Conservation (phyloP, 1,140 invertebrate species). For the Conopomorpha cramerella region DNA sequence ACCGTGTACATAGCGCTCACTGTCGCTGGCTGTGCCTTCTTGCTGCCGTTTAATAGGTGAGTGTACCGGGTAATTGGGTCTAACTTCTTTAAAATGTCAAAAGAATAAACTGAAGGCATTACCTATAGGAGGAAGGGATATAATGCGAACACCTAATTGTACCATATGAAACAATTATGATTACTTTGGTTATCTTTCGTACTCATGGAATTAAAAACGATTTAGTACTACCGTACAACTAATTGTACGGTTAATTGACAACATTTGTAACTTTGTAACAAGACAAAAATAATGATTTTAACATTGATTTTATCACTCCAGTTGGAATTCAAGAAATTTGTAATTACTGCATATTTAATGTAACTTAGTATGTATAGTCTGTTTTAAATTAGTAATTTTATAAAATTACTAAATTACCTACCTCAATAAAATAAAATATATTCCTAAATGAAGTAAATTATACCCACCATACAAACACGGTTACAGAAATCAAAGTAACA, state of each 20-base stretch:
- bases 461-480: no score
- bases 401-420: background rate
- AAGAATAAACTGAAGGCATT: background rate
- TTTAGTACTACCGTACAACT: no score
- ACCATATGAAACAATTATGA: background rate
- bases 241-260: no score
- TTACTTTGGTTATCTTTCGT: no score
- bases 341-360: no score
- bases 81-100: background rate
- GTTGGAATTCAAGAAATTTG: no score
- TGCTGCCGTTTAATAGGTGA: slow-evolving; percentile 89
- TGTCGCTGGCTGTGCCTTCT: slow-evolving; percentile 85
- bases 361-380: background rate
- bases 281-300: no score
- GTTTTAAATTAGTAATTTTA: background rate
- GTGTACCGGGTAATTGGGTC: background rate
- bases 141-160: background rate
- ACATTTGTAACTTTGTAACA: no score
- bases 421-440: background rate
- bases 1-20: slow-evolving; percentile 80
- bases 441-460: no score
- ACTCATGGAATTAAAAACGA: no score
- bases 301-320: no score
- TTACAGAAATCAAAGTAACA: no score
- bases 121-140: background rate